phyloP scores from a whole-genome alignment of 2,888 invertebrate genomes.

The Ormia ochracea region DNA sequence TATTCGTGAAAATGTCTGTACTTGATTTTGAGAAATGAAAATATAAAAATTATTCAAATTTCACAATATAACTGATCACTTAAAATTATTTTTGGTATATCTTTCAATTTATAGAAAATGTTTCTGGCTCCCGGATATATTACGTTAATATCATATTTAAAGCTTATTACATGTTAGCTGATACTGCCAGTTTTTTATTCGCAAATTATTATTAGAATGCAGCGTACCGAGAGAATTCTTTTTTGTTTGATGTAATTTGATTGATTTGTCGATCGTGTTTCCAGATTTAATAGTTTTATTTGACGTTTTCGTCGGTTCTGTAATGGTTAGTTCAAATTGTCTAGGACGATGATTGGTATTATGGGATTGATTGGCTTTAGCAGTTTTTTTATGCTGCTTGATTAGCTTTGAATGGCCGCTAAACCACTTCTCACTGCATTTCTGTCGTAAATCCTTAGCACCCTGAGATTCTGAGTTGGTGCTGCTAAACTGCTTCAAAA shows the following conservation, averaged over 20 bases:
- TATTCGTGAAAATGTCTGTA: too few species aligned
- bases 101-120: too few species aligned
- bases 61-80: too few species aligned
- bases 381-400: slow-evolving; percentile 46
- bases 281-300: not conserved
- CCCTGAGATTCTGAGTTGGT: slow-evolving; percentile 47
- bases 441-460: slow-evolving; percentile 13
- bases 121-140: too few species aligned
- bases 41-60: too few species aligned
- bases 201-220: slow-evolving; percentile 53
- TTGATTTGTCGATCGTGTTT: slow-evolving; percentile 67
- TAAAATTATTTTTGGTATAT: too few species aligned
- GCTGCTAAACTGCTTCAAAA: slow-evolving; percentile 66
- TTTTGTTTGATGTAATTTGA: slow-evolving; percentile 69
- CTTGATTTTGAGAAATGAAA: too few species aligned
- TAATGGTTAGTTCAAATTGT: slow-evolving; percentile 1
- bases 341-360: slow-evolving; percentile 34
- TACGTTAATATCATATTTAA: too few species aligned
- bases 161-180: slow-evolving; percentile 77
- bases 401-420: slow-evolving; percentile 54
- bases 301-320: slow-evolving; percentile 1
- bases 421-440: slow-evolving; percentile 23
- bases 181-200: slow-evolving; percentile 77
- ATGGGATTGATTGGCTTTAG: slow-evolving; percentile 27
- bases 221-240: not conserved